phyloP scores from a whole-genome alignment of 1,140 invertebrate genomes.

The Prorops nasuta region DNA sequence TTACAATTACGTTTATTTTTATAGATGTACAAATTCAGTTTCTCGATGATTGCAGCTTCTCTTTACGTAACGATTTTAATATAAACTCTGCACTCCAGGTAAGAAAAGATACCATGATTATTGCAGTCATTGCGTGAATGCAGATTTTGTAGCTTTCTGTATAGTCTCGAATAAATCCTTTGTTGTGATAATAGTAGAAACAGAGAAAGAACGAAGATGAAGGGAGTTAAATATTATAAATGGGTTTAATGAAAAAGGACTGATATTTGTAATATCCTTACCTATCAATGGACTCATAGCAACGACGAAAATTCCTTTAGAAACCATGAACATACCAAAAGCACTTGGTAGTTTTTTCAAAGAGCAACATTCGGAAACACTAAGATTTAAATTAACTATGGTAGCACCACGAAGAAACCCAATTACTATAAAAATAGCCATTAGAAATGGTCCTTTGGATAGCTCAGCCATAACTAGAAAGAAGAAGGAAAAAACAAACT shows the following conservation, averaged over 20 bases:
- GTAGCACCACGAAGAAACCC: constrained; percentile 74
- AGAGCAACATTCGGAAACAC: constrained; percentile 71
- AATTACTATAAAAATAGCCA: constrained; percentile 63
- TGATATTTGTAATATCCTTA: constrained; percentile 47
- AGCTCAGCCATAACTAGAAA: constrained; percentile 58
- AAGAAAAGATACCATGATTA: constrained; percentile 66
- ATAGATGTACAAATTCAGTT: too few relatives aligned
- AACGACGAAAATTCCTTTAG: constrained; percentile 71
- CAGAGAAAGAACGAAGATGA: too few relatives aligned
- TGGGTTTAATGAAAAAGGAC: too few relatives aligned
- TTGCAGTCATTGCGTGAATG: constrained; percentile 68
- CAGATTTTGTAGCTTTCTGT: constrained; percentile 69
- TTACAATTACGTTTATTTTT: too few relatives aligned
- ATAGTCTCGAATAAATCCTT: constrained; percentile 69
- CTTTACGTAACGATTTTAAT: constrained; percentile 7
- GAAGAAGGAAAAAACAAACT: constrained; percentile 15
- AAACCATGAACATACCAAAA: constrained; percentile 74
- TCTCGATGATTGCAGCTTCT: too few relatives aligned
- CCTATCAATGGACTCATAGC: constrained; percentile 70
- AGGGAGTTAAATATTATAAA: too few relatives aligned
- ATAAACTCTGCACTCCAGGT: constrained; percentile 68
- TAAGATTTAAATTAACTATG: constrained; percentile 72
- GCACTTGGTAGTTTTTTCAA: constrained; percentile 73
- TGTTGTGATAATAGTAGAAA: too few relatives aligned
- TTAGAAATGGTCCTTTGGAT: constrained; percentile 46